Conservation (phyloP, 2,113 vertebrate species). For the Heterochromis multidens region DNA sequence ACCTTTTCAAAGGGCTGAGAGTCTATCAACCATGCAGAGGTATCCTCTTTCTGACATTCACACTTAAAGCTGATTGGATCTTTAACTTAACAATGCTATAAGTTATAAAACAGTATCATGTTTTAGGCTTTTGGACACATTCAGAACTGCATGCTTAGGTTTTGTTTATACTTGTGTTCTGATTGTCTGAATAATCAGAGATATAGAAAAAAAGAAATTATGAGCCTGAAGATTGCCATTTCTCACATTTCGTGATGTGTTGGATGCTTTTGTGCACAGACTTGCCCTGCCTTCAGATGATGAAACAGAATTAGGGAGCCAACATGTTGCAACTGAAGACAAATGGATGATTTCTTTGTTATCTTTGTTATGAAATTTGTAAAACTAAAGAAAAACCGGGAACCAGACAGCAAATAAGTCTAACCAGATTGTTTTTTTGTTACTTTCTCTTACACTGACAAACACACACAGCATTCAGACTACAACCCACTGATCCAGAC, state of each 20-base stretch:
- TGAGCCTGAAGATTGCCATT: constrained; percentile 8
- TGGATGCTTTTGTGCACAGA: constrained; percentile 8
- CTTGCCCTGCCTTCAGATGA: not conserved
- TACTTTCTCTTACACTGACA: not conserved
- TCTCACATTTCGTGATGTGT: constrained; percentile 12
- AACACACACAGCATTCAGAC: constrained; percentile 12
- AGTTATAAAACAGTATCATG: not conserved
- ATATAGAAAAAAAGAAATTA: constrained; percentile 1
- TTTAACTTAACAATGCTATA: not conserved
- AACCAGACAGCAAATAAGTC: not conserved
- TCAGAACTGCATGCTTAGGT: not conserved
- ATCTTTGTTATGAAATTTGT: not conserved
- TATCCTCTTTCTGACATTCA: constrained; percentile 52
- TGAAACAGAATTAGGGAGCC: not conserved
- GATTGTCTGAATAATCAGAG: constrained; percentile 17
- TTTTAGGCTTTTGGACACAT: not conserved
- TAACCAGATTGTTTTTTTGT: not conserved
- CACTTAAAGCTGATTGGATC: constrained; percentile 18
- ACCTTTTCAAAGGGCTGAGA: constrained; percentile 60
- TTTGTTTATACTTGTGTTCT: not conserved
- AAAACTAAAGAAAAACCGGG: not conserved
- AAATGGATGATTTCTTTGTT: not conserved
- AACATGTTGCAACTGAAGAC: not conserved
- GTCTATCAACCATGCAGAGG: constrained; percentile 36
- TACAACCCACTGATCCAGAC: not conserved